Evolutionary conservation across 2,113 vertebrate species (phyloP).

Genomic region (Macrotus californicus): DNA sequence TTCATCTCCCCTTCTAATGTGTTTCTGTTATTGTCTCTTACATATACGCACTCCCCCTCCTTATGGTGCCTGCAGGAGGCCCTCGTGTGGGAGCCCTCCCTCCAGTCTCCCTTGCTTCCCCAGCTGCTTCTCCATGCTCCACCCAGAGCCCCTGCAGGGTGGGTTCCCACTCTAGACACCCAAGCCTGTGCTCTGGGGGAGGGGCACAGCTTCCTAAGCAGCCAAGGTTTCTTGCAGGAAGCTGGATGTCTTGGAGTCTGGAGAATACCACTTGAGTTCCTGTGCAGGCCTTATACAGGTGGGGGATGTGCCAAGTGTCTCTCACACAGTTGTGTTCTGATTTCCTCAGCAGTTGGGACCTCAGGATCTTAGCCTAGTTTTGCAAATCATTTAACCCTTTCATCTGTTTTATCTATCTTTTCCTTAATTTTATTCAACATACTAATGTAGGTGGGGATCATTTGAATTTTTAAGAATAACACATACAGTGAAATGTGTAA

Average conservation of each 20-base stretch:
- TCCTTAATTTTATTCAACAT: not conserved
- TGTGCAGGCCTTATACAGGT: accelerated
- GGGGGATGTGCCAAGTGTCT: not conserved
- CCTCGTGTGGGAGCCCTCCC: not conserved
- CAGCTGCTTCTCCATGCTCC: not conserved
- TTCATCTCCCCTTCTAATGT: not conserved
- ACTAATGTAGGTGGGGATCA: not conserved
- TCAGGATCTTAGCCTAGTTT: not conserved
- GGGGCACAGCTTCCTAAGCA: not conserved
- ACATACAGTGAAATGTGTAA: not conserved
- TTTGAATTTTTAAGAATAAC: not conserved
- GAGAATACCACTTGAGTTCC: not conserved
- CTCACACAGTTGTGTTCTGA: not conserved
- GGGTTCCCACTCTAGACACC: not conserved
- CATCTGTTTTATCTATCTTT: not conserved
- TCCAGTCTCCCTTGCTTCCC: not conserved
- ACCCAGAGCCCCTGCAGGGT: not conserved
- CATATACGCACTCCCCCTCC: accelerated
- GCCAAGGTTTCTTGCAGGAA: not conserved
- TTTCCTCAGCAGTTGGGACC: not conserved
- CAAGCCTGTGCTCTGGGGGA: not conserved
- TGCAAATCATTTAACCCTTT: not conserved
- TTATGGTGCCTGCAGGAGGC: not conserved
- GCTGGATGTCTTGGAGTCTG: not conserved
- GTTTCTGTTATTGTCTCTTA: not conserved